Conservation (phyloP, 1,140 invertebrate genomes). For the Brachionus paranguensis region DNA sequence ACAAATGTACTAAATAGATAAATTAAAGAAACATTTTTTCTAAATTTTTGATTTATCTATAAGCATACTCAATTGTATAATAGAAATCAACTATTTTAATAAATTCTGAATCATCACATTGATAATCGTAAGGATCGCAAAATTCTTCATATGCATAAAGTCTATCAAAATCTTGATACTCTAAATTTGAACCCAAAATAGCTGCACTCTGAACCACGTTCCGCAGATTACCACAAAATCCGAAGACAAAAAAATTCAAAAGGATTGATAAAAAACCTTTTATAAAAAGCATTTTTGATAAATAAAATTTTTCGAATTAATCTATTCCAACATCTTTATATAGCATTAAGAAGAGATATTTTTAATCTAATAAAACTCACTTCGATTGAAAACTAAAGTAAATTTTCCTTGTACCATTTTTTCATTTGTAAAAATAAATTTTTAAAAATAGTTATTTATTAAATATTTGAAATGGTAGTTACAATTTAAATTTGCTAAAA, state of each 20-base stretch:
- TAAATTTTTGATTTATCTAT: neutral
- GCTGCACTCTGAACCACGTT: neutral
- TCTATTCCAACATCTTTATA: neutral
- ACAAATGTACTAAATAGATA: neutral
- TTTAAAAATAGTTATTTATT: conserved; percentile 6
- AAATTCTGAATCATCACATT: neutral
- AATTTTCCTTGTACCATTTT: neutral
- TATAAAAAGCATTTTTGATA: neutral
- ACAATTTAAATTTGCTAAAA: conserved; percentile 7
- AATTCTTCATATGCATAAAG: neutral
- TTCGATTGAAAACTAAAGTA: neutral
- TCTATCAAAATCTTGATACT: neutral
- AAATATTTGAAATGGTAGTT: neutral
- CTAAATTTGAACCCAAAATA: neutral
- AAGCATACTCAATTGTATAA: neutral
- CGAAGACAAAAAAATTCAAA: neutral
- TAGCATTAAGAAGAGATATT: neutral
- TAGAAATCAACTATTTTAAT: neutral
- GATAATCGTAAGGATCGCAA: conserved; percentile 18
- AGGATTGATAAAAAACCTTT: neutral
- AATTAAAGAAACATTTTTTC: neutral
- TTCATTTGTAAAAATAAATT: neutral
- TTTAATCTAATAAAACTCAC: neutral
- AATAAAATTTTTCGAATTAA: neutral
- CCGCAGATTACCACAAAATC: neutral